Base-by-base conservation (phyloP, 2,888 invertebrate species). In the Nyleta sp. region DNA sequence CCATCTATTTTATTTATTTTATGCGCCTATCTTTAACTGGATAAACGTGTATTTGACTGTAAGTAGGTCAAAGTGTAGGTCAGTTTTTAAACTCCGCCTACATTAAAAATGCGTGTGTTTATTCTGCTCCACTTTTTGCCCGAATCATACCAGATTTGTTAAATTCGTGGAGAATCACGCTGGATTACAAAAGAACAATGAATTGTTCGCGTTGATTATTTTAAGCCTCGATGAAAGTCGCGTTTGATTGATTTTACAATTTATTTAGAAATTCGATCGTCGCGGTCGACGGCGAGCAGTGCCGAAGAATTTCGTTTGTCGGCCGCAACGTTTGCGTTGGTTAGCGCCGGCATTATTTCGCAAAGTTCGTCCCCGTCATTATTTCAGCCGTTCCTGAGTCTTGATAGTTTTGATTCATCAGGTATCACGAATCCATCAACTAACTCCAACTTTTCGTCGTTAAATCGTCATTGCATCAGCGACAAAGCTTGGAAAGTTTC, bases 351-450 rank as follows among this genome's bases (percentile, higher is more conserved):
- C 64, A 50, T 68, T 75, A 62, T 75, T 70, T 68, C 38, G 46
- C 55, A 42, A 75, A 75, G 46, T 67, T 75, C 15, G 46, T 13
- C 35, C 24, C 15, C 33, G 55, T 70, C 68, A 53, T 64, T 70
- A 64, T 31, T 55, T 31, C 35, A 24, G 38, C 13, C 42, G 46
- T 55, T 71, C 18, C 18, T 40, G 33, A 60, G 52, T 33, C 62
- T 68, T 64, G 48, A 44, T 62, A 67, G 67, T 77, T 72, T 68
- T 67, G 72, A 73, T 78, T 72, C 72, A 68, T 68, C 78, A 68
- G 59, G 62, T 78, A 55, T 78, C 68, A 52, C 68, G 40, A 68
- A 68, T 68, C 62, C 60, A 71, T 78, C 72, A 78, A 52, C 42
- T 50, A 62, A 42, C 72, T 48, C 42, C 17, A 64, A 78, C 57